Conservation (phyloP, 2,888 invertebrate species). For the Axea sp. region DNA sequence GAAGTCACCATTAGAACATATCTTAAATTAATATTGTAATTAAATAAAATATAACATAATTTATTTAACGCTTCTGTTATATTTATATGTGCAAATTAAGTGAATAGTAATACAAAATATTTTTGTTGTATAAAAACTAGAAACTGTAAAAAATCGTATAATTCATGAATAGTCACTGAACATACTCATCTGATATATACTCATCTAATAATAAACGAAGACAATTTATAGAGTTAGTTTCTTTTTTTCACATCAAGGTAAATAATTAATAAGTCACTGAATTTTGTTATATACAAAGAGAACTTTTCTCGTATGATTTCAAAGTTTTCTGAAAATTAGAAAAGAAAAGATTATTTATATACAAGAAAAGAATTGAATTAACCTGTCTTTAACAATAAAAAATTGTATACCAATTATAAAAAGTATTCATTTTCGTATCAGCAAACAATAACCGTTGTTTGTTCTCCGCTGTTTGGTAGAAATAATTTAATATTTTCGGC, state of each 20-base stretch:
- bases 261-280: too few relatives aligned
- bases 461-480: constrained; percentile 73
- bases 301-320: too few relatives aligned
- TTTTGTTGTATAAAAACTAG: constrained; percentile 24
- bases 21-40: constrained; percentile 25
- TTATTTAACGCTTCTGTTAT: constrained; percentile 35
- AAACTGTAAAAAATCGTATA: too few relatives aligned
- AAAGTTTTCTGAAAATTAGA: background rate
- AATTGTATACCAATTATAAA: constrained; percentile 35
- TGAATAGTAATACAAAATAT: constrained; percentile 44
- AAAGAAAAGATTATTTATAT: too few relatives aligned
- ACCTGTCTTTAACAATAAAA: background rate
- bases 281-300: too few relatives aligned
- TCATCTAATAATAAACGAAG: too few relatives aligned
- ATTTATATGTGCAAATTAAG: constrained; percentile 54
- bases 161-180: too few relatives aligned
- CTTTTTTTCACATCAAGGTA: too few relatives aligned
- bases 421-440: constrained; percentile 68
- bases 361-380: too few relatives aligned
- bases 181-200: too few relatives aligned
- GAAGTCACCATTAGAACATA: constrained; percentile 10
- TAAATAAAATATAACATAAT: constrained; percentile 44
- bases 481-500: constrained; percentile 78
- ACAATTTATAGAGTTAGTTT: too few relatives aligned
- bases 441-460: constrained; percentile 77